phyloP scores from a whole-genome alignment of 2,113 vertebrate genomes.

The Hassar affinis region DNA sequence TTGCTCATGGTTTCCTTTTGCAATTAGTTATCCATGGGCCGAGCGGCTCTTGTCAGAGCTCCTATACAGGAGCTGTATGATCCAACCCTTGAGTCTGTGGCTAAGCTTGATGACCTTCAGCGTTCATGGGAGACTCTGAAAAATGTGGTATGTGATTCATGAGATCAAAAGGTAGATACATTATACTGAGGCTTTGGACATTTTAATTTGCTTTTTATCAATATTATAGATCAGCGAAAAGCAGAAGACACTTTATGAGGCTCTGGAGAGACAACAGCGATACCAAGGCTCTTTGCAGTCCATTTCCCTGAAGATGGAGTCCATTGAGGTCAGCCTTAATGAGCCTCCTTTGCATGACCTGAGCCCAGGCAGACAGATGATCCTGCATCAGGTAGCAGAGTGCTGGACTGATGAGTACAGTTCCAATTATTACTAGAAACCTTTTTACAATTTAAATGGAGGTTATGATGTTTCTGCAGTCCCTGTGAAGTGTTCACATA shows the following conservation, averaged over 20 bases:
- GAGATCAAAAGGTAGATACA: neutral
- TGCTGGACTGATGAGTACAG: neutral
- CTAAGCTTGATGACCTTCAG: constrained; percentile 90
- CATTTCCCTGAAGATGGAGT: constrained; percentile 94
- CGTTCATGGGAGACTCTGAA: constrained; percentile 98
- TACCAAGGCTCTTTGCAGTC: constrained; percentile 94
- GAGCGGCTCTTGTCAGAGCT: constrained; percentile 71
- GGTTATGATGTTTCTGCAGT: neutral
- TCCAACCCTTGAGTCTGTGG: constrained; percentile 78
- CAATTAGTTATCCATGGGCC: constrained; percentile 66
- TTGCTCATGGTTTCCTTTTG: neutral
- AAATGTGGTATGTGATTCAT: constrained; percentile 83
- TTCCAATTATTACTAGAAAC: neutral
- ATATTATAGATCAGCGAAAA: constrained; percentile 89
- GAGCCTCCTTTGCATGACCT: constrained; percentile 78
- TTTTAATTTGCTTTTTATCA: constrained; percentile 15
- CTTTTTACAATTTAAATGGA: neutral
- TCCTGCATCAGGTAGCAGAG: constrained; percentile 85
- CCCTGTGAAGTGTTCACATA: neutral
- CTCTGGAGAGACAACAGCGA: constrained; percentile 89
- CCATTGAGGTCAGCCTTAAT: constrained; percentile 79
- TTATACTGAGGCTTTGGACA: neutral
- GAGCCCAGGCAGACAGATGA: constrained; percentile 92
- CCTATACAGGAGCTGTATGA: constrained; percentile 81
- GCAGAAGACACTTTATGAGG: constrained; percentile 93